Conservation (phyloP, 2,113 vertebrate genomes). For the Mastomys coucha region DNA sequence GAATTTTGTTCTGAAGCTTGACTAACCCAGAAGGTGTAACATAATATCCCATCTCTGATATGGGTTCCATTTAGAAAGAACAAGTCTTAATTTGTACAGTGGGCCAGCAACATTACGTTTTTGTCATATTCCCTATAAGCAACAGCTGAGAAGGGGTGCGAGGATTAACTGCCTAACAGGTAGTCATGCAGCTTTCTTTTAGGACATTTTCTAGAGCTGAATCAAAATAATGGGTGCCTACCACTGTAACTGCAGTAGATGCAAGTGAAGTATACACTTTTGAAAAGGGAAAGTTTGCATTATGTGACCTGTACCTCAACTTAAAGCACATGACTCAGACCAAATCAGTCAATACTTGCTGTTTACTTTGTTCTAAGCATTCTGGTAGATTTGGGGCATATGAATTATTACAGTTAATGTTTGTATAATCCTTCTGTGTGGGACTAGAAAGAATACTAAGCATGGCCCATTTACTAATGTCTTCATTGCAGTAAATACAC, state of each 20-base stretch:
- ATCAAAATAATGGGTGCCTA: background rate
- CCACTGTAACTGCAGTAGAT: background rate
- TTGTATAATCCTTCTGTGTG: background rate
- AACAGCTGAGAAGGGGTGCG: background rate
- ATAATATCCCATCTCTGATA: background rate
- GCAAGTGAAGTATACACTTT: background rate
- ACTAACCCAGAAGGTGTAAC: background rate
- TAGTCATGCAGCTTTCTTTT: background rate
- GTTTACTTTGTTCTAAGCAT: background rate
- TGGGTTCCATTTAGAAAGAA: conserved; percentile 8
- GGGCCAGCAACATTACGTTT: background rate
- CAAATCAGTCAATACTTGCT: background rate
- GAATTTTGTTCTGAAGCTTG: conserved; percentile 24
- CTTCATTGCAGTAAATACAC: background rate
- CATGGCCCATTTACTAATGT: background rate
- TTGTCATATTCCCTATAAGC: background rate
- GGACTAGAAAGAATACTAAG: conserved; percentile 1
- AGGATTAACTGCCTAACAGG: background rate
- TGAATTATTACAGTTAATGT: background rate
- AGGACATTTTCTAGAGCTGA: background rate
- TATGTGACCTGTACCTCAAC: conserved; percentile 4
- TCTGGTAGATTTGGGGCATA: background rate
- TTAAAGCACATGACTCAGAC: background rate
- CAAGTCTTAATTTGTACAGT: background rate
- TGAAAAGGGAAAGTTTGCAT: conserved; percentile 9